Percentiles rank a stretch among this genome's conserved stretches.
Evolutionary conservation across 2,888 invertebrate species (phyloP).

Genomic region (Osmoderma eremita): DNA sequence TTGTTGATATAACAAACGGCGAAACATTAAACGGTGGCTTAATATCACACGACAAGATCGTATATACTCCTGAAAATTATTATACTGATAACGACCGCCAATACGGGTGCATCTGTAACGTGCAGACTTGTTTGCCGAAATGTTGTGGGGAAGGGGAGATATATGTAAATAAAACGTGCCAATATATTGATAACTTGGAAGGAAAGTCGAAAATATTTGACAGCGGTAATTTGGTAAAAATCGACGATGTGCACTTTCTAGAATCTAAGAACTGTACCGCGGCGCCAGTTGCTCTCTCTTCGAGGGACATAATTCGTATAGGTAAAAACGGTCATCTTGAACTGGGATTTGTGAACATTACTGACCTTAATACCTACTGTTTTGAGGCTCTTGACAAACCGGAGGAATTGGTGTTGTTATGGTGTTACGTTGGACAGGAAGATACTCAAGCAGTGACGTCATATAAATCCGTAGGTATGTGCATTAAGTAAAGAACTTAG

Average conservation of each 20-base stretch:
- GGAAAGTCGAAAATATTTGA: neutral
- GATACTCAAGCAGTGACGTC: neutral
- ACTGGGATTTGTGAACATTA: neutral
- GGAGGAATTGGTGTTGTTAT: neutral
- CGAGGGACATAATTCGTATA: neutral
- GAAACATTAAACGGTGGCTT: neutral
- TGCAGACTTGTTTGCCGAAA: conserved; percentile 46
- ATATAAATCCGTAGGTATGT: conserved; percentile 24
- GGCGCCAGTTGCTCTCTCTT: neutral
- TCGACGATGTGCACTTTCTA: neutral
- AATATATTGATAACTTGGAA: neutral
- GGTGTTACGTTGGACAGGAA: neutral
- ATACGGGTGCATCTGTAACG: conserved; percentile 48
- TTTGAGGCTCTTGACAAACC: conserved; percentile 11
- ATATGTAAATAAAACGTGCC: conserved; percentile 26
- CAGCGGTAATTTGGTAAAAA: neutral
- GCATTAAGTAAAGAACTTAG: neutral
- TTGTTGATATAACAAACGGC: conserved; percentile 23
- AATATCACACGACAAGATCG: conserved; percentile 23
- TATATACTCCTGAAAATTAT: conserved; percentile 40
- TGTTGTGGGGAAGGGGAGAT: conserved; percentile 43
- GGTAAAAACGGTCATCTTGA: neutral
- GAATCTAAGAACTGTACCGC: neutral
- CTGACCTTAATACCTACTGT: conserved; percentile 1
- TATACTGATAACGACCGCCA: conserved; percentile 32